Evolutionary conservation across 2,797 vertebrate genomes (phyloP), one percentile per base, ranked within the genome.

Genomic region (Catamblyrhynchus diadema): DNA sequence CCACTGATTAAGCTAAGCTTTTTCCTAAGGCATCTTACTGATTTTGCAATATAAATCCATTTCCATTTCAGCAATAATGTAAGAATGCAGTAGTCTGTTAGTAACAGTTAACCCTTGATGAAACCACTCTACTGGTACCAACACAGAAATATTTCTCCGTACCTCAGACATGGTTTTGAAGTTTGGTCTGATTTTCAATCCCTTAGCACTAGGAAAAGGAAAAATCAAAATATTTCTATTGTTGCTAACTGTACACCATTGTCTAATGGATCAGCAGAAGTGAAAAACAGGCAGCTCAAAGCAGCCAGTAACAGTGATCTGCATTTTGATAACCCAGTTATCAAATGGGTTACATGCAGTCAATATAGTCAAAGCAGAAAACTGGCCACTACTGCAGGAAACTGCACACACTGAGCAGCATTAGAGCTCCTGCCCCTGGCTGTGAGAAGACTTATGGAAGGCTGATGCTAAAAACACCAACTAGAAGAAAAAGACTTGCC

Each of bases 371-470:
- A 45, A 4, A 9, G n/a, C 14, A 84, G 47, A 65, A 69, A 87
- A 39, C 0, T 3, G 5, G 39, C 19, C 18, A 44, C 24, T 50
- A 2, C 27, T 9, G 6, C 17, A 7, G 48, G 41, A 70, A 80
- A 44, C 28, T 44, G 20, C 22, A 85, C 24, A 48, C 9, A 3
- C 25, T 15, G 18, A 42, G 41, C 41, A 42, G 18, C 5, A 24
- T 6, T 27, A 45, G 7, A 60, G 16, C 24, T 75, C 71, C 60
- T 57, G 42, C 16, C 25, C 30, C 39, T 12, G 6, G 14, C 57
- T 84, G 32, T 32, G 11, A 74, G 16, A 48, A 66, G 9, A 41
- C 7, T 47, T 15, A 32, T 14, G 30, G 44, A 50, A 33, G 3
- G 14, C 14, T 44, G 20, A 27, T 66, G 28, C 19, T 53, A 18